A percentile compares a stretch with the other conserved stretches of the same genome.
Conservation (phyloP, 2,888 invertebrate genomes). For the Chymomyza amoena region DNA sequence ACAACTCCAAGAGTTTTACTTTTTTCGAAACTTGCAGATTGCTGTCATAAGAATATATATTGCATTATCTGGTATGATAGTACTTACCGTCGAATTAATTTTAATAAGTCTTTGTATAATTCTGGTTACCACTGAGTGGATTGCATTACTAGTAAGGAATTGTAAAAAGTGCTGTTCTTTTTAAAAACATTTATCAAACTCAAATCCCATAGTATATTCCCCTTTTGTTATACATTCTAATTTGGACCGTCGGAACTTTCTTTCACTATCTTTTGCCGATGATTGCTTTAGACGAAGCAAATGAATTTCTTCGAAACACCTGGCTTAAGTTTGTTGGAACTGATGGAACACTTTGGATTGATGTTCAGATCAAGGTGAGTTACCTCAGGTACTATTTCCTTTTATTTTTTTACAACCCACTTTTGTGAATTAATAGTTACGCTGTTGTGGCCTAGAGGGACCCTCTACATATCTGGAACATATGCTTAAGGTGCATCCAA, state of each 20-base stretch:
- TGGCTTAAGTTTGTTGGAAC: conserved; percentile 24
- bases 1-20: not conserved
- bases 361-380: conserved; percentile 24
- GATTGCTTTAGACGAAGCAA: not conserved
- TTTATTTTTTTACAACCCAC: not conserved
- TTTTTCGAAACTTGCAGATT: conserved; percentile 18
- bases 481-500: conserved; percentile 19
- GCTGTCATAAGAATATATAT: conserved; percentile 24
- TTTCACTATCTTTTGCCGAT: not conserved
- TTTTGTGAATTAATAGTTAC: conserved; percentile 14
- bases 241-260: not conserved
- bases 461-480: conserved; percentile 38
- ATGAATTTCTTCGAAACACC: not conserved
- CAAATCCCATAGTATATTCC: conserved; percentile 34
- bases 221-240: conserved; percentile 7
- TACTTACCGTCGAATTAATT: not conserved
- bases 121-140: conserved; percentile 32
- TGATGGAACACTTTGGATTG: conserved; percentile 24
- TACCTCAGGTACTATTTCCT: not conserved
- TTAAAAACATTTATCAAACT: not conserved
- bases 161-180: not conserved
- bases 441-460: conserved; percentile 44
- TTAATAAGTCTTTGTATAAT: conserved; percentile 12
- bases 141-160: conserved; percentile 26
- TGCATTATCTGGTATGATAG: conserved; percentile 10